phyloP scores from a whole-genome alignment of 2,888 invertebrate species.

The Agrotis puta region DNA sequence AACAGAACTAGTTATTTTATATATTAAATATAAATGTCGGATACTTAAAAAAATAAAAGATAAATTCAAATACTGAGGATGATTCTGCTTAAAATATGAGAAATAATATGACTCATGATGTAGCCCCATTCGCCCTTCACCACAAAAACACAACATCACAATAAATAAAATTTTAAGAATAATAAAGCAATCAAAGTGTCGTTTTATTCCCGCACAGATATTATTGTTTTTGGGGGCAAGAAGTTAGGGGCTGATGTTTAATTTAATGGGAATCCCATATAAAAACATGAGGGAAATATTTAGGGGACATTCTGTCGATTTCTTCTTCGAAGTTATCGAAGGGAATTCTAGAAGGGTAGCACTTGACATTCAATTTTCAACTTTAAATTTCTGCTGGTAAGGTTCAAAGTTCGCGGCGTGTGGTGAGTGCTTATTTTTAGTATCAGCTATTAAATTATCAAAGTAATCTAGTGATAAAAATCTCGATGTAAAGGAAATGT shows the following conservation, averaged over 20 bases:
- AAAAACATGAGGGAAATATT: constrained; percentile 74
- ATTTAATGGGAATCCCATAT: constrained; percentile 71
- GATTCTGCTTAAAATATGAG: neutral
- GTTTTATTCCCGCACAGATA: constrained; percentile 73
- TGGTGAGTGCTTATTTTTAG: constrained; percentile 52
- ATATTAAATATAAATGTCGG: too few species aligned
- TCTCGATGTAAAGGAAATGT: constrained; percentile 62
- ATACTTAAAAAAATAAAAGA: too few species aligned
- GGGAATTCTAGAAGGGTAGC: constrained; percentile 50
- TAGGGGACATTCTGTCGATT: constrained; percentile 71
- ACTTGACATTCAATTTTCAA: constrained; percentile 17
- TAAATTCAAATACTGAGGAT: too few species aligned
- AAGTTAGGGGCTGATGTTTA: constrained; percentile 71
- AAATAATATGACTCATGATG: neutral
- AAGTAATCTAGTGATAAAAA: constrained; percentile 67
- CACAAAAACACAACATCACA: constrained; percentile 16
- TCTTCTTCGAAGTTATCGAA: constrained; percentile 62
- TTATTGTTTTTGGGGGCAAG: constrained; percentile 76
- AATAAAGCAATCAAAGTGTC: constrained; percentile 68
- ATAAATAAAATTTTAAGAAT: constrained; percentile 56
- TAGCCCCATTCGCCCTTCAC: neutral
- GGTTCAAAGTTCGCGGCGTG: constrained; percentile 8
- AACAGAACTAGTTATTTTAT: too few species aligned
- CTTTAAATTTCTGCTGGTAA: neutral
- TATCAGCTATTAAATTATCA: constrained; percentile 65